phyloP scores from a whole-genome alignment of 2,888 invertebrate genomes.

The Leptinotarsa peninsularis region DNA sequence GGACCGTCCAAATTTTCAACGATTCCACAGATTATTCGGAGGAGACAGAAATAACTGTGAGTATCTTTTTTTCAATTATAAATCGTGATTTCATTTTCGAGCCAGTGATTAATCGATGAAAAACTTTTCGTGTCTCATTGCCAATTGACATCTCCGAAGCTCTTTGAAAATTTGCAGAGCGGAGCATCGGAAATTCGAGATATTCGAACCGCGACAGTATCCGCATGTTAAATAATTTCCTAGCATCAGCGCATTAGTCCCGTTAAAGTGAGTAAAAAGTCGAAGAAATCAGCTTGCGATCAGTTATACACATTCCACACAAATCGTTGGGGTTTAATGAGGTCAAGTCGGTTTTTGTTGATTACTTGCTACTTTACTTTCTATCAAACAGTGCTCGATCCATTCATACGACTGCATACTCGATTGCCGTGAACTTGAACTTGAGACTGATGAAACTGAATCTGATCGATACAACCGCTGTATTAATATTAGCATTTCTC shows the following conservation, averaged over 20 bases:
- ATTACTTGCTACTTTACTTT: slow-evolving; percentile 58
- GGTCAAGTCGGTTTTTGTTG: slow-evolving; percentile 52
- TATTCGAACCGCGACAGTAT: slow-evolving; percentile 12
- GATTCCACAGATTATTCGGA: slow-evolving; percentile 86
- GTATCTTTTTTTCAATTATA: slow-evolving; percentile 62
- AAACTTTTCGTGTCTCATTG: slow-evolving; percentile 26
- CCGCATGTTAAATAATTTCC: slow-evolving; percentile 19
- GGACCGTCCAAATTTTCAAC: slow-evolving; percentile 83
- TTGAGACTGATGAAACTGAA: slow-evolving; percentile 65
- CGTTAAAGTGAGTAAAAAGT: slow-evolving; percentile 53
- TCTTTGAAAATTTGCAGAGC: slow-evolving; percentile 47
- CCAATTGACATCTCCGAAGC: slow-evolving; percentile 49
- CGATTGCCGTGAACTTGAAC: slow-evolving; percentile 66
- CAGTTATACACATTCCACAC: slow-evolving; percentile 42
- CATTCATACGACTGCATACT: slow-evolving; percentile 63
- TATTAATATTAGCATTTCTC: slow-evolving; percentile 35
- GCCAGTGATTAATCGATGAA: not conserved
- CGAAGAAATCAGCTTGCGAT: slow-evolving; percentile 40
- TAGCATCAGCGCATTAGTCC: slow-evolving; percentile 44
- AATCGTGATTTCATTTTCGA: not conserved
- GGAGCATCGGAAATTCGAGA: slow-evolving; percentile 45
- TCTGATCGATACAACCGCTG: slow-evolving; percentile 52
- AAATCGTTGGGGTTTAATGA: slow-evolving; percentile 48
- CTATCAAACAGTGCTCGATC: slow-evolving; percentile 60
- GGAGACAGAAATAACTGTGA: slow-evolving; percentile 89